Evolutionary conservation across 1,140 invertebrate species (phyloP), one percentile per base, ranked within the genome.

Genomic region (Caerostris extrusa): DNA sequence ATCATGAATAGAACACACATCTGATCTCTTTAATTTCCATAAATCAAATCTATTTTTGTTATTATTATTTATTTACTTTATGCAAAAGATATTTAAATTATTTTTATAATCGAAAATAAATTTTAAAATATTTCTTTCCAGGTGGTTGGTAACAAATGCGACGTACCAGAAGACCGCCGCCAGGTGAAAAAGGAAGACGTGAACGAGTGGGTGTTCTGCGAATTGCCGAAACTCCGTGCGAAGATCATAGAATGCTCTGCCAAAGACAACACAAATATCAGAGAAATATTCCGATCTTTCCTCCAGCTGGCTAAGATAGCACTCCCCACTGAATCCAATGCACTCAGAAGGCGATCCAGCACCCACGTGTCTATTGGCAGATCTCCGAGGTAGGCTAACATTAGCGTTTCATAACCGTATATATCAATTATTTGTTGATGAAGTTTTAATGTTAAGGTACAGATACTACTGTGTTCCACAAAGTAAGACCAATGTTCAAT

Each of bases 81-180:
- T 34, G 34, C 34, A 34, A 34, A 34, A 34, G 34, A 34, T 34
- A 34, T 34, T 34, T 34, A 34, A 34, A 34, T 34, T 34, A 34
- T 34, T 34, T 34, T 34, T 34, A 34, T 34, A 34, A 34, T 34
- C 34, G 34, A 64, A 64, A 64, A 1, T 67, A 67, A 67, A 17
- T n/a, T n/a, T 71, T 17, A 3, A 50, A 14, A 4, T 53, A 67
- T 57, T 93, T 10, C 8, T 53, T 97, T 98, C 87, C 34, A 90
- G 93, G 88, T 94, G 17, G 98, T 98, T 6, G 98, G 98, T 14
- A 98, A 98, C 96, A 98, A 98, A 96, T 96, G 97, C 53, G 98
- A 98, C 95, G 95, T 98, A 55, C 97, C 97, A 7, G 86, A 89
- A 34, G 60, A 95, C 3, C 97, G 97, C 94, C 96, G 97, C 77